Evolutionary conservation across 2,797 vertebrate genomes (phyloP).

Genomic region (Pangasius sanitwongsei): DNA sequence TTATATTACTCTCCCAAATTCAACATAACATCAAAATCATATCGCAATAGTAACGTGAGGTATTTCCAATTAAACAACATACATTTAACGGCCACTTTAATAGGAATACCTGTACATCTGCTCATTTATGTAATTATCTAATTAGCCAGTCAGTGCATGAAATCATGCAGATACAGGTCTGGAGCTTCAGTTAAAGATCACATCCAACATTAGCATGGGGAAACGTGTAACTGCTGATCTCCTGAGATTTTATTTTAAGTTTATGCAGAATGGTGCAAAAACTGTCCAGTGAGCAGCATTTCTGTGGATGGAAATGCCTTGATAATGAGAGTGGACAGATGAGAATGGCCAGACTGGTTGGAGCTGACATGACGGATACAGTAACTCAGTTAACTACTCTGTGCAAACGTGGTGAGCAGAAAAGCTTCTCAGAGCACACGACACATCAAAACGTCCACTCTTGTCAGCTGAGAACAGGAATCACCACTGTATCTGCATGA

Average conservation of each 20-base stretch:
- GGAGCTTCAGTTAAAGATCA: background rate
- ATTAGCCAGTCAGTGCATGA: background rate
- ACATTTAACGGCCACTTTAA: background rate
- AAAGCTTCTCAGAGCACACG: background rate
- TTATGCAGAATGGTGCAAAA: background rate
- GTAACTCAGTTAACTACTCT: background rate
- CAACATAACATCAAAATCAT: background rate
- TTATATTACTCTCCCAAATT: background rate
- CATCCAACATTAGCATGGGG: background rate
- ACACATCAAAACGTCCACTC: background rate
- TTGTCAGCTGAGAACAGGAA: background rate
- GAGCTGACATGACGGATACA: background rate
- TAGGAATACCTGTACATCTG: background rate
- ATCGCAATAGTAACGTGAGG: background rate
- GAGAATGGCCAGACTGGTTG: background rate
- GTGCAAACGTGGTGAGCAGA: background rate
- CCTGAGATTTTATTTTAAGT: background rate
- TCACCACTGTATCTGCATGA: background rate
- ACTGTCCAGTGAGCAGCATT: background rate
- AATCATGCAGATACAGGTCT: background rate
- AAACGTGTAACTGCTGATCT: background rate
- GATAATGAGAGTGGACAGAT: background rate
- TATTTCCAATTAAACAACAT: background rate
- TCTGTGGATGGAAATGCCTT: background rate
- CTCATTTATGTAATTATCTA: background rate